phyloP scores from a whole-genome alignment of 2,888 invertebrate genomes.

The Chymomyza caudatula region DNA sequence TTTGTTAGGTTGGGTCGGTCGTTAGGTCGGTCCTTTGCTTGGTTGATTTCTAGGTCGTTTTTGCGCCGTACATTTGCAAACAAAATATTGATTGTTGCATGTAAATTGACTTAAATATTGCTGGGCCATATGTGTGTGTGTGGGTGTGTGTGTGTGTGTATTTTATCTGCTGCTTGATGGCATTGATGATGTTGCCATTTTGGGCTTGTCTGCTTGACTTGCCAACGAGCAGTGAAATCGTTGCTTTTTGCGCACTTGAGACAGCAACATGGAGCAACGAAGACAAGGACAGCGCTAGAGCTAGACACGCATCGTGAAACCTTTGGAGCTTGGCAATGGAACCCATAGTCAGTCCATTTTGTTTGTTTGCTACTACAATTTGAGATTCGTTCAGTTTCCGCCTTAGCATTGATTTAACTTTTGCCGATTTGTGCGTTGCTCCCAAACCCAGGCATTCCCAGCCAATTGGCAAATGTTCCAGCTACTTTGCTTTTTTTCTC shows the following conservation, averaged over 20 bases:
- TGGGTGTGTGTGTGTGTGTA: conserved; percentile 9
- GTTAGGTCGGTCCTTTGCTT: neutral
- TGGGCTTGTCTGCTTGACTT: conserved; percentile 18
- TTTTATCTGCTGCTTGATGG: conserved; percentile 47
- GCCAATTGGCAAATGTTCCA: conserved; percentile 14
- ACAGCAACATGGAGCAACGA: neutral
- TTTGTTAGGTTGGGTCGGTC: neutral
- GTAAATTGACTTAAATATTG: conserved; percentile 62
- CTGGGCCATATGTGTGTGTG: conserved; percentile 5
- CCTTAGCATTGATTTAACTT: conserved; percentile 51
- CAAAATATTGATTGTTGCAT: conserved; percentile 62
- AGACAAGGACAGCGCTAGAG: neutral
- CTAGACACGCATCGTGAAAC: neutral
- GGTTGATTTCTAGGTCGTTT: conserved; percentile 6
- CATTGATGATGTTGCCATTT: conserved; percentile 53
- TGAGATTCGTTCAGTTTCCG: neutral
- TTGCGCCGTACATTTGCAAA: conserved; percentile 51
- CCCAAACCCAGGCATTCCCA: neutral
- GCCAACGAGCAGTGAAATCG: neutral
- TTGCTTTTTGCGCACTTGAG: conserved; percentile 1
- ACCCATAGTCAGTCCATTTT: conserved; percentile 33
- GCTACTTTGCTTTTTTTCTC: neutral
- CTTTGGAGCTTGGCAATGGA: neutral
- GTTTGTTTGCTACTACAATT: conserved; percentile 19
- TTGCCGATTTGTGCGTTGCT: conserved; percentile 45